Percentiles rank a stretch among this genome's conserved stretches.
These are phyloP conservation scores for Choloepus hoffmanni DNA, from an alignment of 2,113 vertebrate genomes.

Conservation along the genomic window DNA sequence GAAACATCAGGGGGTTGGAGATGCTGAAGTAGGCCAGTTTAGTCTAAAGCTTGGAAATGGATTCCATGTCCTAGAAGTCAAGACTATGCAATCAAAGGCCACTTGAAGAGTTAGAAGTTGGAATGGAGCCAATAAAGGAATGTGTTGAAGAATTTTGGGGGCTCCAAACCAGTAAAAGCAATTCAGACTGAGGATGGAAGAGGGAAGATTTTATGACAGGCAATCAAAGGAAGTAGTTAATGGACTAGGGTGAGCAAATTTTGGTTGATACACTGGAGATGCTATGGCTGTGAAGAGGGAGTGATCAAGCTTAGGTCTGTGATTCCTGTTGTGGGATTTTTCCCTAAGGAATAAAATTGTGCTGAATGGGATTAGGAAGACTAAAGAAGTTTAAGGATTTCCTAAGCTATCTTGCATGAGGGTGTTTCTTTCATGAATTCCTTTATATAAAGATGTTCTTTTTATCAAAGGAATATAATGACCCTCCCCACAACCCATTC, in stretches of 20 bases:
- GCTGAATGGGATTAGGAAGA: not conserved
- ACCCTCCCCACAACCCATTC: not conserved
- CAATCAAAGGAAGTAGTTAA: not conserved
- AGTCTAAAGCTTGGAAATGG: not conserved
- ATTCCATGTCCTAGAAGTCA: not conserved
- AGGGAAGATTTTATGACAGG: not conserved
- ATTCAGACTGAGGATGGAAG: not conserved
- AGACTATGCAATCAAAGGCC: not conserved
- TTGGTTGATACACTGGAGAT: not conserved
- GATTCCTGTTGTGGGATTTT: conserved; percentile 23
- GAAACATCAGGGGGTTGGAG: not conserved
- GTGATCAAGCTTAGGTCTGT: not conserved
- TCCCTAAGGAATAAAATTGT: not conserved
- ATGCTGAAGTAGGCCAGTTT: not conserved
- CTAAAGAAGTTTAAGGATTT: not conserved
- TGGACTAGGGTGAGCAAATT: not conserved
- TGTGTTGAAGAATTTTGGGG: not conserved
- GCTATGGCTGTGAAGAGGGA: no score
- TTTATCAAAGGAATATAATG: not conserved
- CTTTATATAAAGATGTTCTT: not conserved
- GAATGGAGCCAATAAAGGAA: not conserved
- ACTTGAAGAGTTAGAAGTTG: not conserved
- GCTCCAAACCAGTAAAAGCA: not conserved
- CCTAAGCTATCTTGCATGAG: not conserved
- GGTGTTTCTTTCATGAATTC: not conserved